Evolutionary conservation across 1,140 invertebrate species (phyloP).

Genomic region (Nebria ingens): DNA sequence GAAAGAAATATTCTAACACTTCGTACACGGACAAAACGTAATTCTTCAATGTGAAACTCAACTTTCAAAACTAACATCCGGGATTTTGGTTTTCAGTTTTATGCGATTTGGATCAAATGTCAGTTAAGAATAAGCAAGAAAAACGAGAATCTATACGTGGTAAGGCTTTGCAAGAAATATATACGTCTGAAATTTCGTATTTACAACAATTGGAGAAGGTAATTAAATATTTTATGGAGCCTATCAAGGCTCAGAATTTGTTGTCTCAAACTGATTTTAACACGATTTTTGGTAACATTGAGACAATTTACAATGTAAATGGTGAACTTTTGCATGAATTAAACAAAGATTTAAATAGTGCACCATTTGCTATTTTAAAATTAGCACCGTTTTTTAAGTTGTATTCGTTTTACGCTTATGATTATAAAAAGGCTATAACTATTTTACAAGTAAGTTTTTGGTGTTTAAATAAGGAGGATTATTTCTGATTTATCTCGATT

Average conservation of each 20-base stretch:
- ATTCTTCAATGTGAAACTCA: background rate
- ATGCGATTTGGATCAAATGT: slow-evolving; percentile 38
- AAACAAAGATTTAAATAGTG: slow-evolving; percentile 45
- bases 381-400: slow-evolving; percentile 68
- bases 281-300: slow-evolving; percentile 58
- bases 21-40: slow-evolving; percentile 47
- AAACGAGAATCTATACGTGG: slow-evolving; percentile 37
- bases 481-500: background rate
- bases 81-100: slow-evolving; percentile 34
- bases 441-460: slow-evolving; percentile 38
- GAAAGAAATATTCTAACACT: slow-evolving; percentile 52
- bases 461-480: slow-evolving; percentile 4
- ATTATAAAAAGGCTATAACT: slow-evolving; percentile 51
- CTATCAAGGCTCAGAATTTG: slow-evolving; percentile 47
- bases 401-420: slow-evolving; percentile 67
- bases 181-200: slow-evolving; percentile 62
- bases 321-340: slow-evolving; percentile 53
- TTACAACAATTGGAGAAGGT: slow-evolving; percentile 55
- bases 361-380: slow-evolving; percentile 55
- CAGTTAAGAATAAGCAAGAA: slow-evolving; percentile 33
- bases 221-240: slow-evolving; percentile 57
- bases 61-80: slow-evolving; percentile 10
- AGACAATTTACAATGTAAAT: slow-evolving; percentile 62
- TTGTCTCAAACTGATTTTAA: slow-evolving; percentile 38
- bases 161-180: slow-evolving; percentile 53